Percentiles rank a stretch among this genome's conserved stretches.
These are phyloP conservation scores for Archips xylosteana DNA, from an alignment of 2,888 invertebrate species.

Conservation along the genomic window DNA sequence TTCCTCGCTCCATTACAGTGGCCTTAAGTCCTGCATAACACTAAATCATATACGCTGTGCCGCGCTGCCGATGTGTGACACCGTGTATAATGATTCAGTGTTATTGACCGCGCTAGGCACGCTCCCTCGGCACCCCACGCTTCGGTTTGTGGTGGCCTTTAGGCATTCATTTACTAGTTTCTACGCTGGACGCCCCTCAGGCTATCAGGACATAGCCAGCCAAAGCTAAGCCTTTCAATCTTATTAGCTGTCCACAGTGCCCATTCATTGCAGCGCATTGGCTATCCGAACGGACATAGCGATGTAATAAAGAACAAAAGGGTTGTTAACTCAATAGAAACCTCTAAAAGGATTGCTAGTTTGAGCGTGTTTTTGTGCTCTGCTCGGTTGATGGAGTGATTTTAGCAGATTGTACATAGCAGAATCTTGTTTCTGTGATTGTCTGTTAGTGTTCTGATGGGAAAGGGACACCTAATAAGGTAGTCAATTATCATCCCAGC, in stretches of 20 bases:
- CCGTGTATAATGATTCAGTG: no score
- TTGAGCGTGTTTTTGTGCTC: background rate
- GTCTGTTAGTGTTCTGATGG: no score
- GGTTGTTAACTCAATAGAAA: background rate
- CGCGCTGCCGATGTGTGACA: no score
- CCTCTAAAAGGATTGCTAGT: conserved; percentile 8
- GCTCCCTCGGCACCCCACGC: no score
- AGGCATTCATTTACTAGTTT: no score
- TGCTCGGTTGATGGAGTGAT: background rate
- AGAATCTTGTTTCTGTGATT: background rate
- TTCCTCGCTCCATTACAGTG: no score
- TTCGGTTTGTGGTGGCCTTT: no score
- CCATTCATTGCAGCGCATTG: background rate
- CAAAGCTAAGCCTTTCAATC: conserved; percentile 4
- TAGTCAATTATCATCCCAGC: no score
- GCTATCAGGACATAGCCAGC: background rate
- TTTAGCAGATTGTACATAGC: background rate
- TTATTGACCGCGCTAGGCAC: no score
- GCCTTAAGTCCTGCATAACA: no score
- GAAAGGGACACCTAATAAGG: no score
- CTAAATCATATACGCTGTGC: no score
- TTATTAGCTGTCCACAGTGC: background rate
- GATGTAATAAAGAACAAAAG: conserved; percentile 5
- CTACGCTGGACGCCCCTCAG: background rate
- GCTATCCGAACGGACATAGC: conserved; percentile 5